Base-by-base conservation (phyloP, 92 coral and sea anemone genomes). In the Palythoa caribaeorum region DNA sequence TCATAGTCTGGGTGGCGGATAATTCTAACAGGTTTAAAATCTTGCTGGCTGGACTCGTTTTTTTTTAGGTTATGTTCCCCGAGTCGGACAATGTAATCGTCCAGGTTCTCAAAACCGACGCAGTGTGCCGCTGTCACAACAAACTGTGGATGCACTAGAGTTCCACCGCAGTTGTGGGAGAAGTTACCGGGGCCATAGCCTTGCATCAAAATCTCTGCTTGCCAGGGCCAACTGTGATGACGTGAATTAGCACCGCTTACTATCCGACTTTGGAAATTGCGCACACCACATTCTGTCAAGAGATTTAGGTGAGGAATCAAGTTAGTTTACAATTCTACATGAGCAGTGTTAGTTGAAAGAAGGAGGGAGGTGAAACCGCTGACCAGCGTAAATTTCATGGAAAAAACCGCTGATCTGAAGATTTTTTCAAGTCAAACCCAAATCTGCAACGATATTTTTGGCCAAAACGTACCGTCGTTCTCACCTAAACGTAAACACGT, bases 71-170 rank as follows among this genome's bases (percentile, higher is more conserved):
- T 53, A 37, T 79, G 84, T 17, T 79, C 84, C 4, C 84, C 84
- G 35, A 79, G 84, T 12, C 84, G 72, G 71, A 79, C 38, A 38
- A 79, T 71, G 9, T 79, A 79, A 40, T 79, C 63, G 9, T 38
- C 17, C 14, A 79, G 35, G 36, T 36, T 38, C 11, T 21, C 2
- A 38, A 37, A 16, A 9, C 0, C 36, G 3, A 35, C 63, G 84
- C 84, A 79, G 71, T 79, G 84, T 38, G 84, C 84, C 54, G 84
- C 84, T 59, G 84, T 79, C 17, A 79, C 84, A 38, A 79, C 53
- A 9, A 79, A 79, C 52, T 79, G 84, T 71, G 72, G 84, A 36
- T 79, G 84, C 52, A 79, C 71, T 19, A 79, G 84, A 17, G 84
- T 79, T 8, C 53, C 84, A 11, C 84, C 84, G 38, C 84, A 79